Evolutionary conservation across 2,797 vertebrate species (phyloP), one percentile per base, ranked within the genome.

Genomic region (Cynodonichthys magdalenae): DNA sequence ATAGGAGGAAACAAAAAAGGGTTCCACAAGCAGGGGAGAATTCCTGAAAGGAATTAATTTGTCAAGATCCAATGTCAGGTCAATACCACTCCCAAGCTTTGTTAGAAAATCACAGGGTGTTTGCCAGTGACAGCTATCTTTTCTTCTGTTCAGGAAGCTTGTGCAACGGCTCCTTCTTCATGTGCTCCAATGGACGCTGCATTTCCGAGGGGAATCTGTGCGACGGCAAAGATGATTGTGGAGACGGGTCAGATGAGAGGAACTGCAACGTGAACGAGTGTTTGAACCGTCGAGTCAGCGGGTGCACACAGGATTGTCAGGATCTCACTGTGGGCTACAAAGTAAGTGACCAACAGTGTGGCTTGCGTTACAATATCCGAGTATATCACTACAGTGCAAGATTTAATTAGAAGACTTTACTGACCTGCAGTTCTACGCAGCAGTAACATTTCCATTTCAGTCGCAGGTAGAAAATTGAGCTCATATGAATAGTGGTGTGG

Each of bases 241-340:
- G 94, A 0, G 98, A 99, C 87, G 93, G 90, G 19, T 98, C 97
- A 10, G 97, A 99, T 87, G 98, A 99, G 81, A 95, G 89, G 81
- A 96, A 94, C 91, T 99, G 98, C 88, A 94, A 96, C 53, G 61
- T 98, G 77, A 99, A 99, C 48, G 97, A 99, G 82, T 99, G 97
- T 79, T 90, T 98, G 71, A 99, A 98, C 84, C 96, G 96, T 53
- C 90, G 96, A 88, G 77, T 97, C 86, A 99, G 96, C 24, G 96
- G 96, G 48, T 99, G 97, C 83, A 95, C 96, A 2, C 98, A 99
- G 60, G 98, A 99, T 71, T 99, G 98, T 79, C 96, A 96, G 69
- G 97, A 99, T 76, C 94, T 98, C 66, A 92, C 95, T 28, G 94
- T 97, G 66, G 95, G 96, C 79, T 98, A 96, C 87, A 99, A 99